Base-by-base conservation (phyloP, 2,113 vertebrate genomes). In the Struthidea cinerea region DNA sequence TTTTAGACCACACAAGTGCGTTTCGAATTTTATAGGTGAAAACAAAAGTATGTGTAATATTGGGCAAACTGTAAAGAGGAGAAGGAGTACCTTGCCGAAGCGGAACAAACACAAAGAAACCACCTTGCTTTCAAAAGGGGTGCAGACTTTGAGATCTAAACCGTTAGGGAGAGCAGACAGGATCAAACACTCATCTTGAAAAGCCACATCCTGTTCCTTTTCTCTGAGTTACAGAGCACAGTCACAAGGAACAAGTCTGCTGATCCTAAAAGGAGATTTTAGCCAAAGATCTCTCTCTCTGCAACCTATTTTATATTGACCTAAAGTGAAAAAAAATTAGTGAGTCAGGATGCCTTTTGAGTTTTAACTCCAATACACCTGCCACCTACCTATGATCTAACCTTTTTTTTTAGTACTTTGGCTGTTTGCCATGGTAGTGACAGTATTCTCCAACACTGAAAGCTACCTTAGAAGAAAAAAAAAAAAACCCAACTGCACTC, bases 171-270 rank as follows among this genome's bases (percentile, higher is more conserved):
- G 57, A 81, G 49, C 44, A 73, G 55, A 74, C 42, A 44, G 79
- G 68, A 88, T 96, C 93, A 96, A 85, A 95, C 71, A 78, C 26
- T 67, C 73, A 61, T 80, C 88, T 88, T 70, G 59, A 90, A 90
- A 96, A 78, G 73, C 95, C 92, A 95, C 93, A 95, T 93, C 94
- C 93, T 92, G 90, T 69, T 87, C 74, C 84, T 87, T 53, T 27
- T 87, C 56, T 70, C 63, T 2, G 49, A 81, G 32, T 37, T 80
- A 74, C 42, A 79, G 42, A 87, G 18, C 10, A 64, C 47, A 92
- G 85, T 90, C 90, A 96, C 79, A 92, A 86, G 92, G 83, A 95
- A 56, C 30, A 42, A 52, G 37, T 74, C 92, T 86, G 83, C 73
- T 87, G 85, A 87, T 92, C 60, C 88, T 78, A 35, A 90, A 83